These are phyloP conservation scores for Tetrao urogallus DNA, from an alignment of 2,113 vertebrate genomes.

Conservation along the genomic window DNA sequence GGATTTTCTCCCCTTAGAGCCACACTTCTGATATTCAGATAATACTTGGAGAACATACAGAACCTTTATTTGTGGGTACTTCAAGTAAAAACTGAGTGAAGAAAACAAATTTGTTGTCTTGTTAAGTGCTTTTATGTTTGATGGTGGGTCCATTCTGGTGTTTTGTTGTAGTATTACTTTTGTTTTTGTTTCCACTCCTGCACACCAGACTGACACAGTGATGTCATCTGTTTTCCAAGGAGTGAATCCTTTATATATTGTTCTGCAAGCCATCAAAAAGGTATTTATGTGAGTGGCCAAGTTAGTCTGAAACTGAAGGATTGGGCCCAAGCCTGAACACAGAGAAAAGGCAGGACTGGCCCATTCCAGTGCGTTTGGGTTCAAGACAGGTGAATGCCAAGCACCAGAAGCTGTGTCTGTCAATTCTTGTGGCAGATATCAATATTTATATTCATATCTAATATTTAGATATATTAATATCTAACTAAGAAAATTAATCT, in stretches of 20 bases:
- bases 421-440: neutral
- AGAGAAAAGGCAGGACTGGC: neutral
- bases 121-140: neutral
- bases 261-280: neutral
- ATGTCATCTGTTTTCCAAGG: neutral
- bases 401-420: neutral
- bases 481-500: neutral
- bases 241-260: neutral
- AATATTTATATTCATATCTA: no score
- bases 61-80: neutral
- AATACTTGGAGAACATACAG: neutral
- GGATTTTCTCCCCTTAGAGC: neutral
- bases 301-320: neutral
- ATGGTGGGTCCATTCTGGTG: neutral
- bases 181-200: neutral
- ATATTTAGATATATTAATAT: no score
- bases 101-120: neutral
- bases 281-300: neutral
- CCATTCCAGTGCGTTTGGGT: neutral
- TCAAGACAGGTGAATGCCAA: neutral
- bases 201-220: fast-evolving
- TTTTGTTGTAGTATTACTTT: neutral
- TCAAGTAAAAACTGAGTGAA: neutral
- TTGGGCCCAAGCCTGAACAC: neutral
- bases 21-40: neutral